Percentiles rank a stretch among this genome's conserved stretches.
These are phyloP conservation scores for Sternotherus odoratus DNA, from an alignment of 2,797 vertebrate genomes.

Conservation along the genomic window DNA sequence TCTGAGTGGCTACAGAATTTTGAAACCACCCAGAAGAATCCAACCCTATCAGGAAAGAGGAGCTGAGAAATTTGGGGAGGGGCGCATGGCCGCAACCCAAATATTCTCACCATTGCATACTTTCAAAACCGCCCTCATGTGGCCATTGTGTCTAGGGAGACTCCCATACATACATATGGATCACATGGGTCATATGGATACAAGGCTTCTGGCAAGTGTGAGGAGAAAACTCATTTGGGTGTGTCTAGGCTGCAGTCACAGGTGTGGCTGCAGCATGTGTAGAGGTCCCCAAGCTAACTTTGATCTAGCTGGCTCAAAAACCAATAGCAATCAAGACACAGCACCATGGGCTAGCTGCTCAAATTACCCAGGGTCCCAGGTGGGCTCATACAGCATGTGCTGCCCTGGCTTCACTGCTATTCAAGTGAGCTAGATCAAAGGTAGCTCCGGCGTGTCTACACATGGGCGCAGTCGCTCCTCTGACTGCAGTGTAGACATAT, in stretches of 20 bases:
- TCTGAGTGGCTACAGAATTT: not conserved
- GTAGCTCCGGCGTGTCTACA: not conserved
- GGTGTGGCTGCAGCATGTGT: not conserved
- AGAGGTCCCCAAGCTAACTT: not conserved
- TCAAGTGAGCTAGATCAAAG: not conserved
- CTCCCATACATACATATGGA: not conserved
- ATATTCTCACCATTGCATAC: not conserved
- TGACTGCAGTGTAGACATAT: not conserved
- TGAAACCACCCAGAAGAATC: not conserved
- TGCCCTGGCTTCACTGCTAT: not conserved
- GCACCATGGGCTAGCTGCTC: not conserved
- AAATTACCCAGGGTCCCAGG: not conserved
- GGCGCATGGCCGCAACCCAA: not conserved
- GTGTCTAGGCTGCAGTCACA: not conserved
- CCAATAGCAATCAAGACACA: not conserved
- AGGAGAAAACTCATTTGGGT: not conserved
- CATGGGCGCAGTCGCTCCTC: not conserved
- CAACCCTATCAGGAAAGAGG: not conserved
- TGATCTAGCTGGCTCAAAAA: not conserved
- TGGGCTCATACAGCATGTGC: not conserved
- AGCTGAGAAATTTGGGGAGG: not conserved
- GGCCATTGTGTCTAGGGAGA: not conserved
- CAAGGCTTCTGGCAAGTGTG: not conserved
- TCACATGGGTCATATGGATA: rapidly evolving
- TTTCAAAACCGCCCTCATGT: conserved; percentile 20